Base-by-base conservation (phyloP, 2,888 invertebrate species). In the Drepanosiphum platanoidis region DNA sequence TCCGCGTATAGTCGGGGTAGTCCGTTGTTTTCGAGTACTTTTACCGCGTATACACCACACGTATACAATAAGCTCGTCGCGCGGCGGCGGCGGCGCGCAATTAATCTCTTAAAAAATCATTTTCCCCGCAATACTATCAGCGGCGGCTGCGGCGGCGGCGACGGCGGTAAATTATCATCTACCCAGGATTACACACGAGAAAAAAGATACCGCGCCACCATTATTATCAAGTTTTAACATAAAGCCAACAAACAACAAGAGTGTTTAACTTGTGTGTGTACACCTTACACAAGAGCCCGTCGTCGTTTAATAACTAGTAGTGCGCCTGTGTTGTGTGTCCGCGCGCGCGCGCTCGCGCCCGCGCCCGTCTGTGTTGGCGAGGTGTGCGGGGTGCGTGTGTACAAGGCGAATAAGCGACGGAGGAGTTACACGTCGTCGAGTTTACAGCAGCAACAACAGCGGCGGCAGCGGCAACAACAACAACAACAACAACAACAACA, bases 191-290 rank as follows among this genome's bases (percentile, higher is more conserved):
- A 77, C 75, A 58, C 52, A 36, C 36, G 74, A 77, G 75, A 77
- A 84, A 84, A 84, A 75, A 84, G 68, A 66, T 52, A 84, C 77
- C 75, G 77, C 77, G 77, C 77, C 52, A 39, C 75, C 75, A 77
- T 84, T 84, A 84, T 84, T 75, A 84, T 84, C 84, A 84, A 84
- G 84, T 84, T 84, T 84, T 68, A 84, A 84, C 84, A 77, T 84
- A 84, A 84, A 68, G 82, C 75, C 68, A 77, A 75, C 81, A 82
- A 82, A 82, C 81, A 82, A 82, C 71, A 82, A 82, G 71, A 82
- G 81, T 82, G 84, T 84, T 84, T 84, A 77, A 84, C 84, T 84
- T 68, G 75, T 84, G 84, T 84, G 84, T 70, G 66, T 32, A 84
- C 77, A 71, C 74, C 72, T 75, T 84, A 77, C 68, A 75, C 52